Evolutionary conservation across 2,797 vertebrate genomes (phyloP), one percentile per base, ranked within the genome.

Genomic region (Gastrophryne carolinensis): DNA sequence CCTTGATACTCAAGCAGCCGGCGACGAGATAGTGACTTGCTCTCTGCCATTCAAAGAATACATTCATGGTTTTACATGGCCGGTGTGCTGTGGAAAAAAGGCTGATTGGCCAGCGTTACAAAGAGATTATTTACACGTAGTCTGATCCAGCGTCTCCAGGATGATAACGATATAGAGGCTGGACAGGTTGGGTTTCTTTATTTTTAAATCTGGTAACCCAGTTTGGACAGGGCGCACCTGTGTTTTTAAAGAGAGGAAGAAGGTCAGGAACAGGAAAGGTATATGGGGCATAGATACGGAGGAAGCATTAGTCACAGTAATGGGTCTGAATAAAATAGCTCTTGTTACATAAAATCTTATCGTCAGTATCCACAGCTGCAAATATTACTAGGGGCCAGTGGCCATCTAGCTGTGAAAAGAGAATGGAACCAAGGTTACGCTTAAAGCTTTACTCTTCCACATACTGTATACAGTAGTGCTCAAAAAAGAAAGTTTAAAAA

Each of bases 21-120:
- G 11, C 78, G 68, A 65, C 73, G 47, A 75, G 65, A 34, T 58
- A 57, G 39, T 56, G 17, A 39, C 60, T 72, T 74, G 66, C 57
- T 26, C 72, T 74, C 72, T 41, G 73, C 54, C 73, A 57, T 5
- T 76, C 6, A 1, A 0, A 1, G 63, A 32, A 11, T 32, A 50
- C 68, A 24, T 66, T 34, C 50, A 7, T 26, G 0, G 15, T 71
- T 79, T 73, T 78, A 57, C 26, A 32, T 66, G 62, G 0, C 5
- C 26, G 34, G 2, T 57, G 27, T 1, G 29, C 32, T 61, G 29
- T 44, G 35, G 23, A 71, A 57, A 49, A 74, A 72, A 47, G 49
- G 2, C 17, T 56, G 50, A 15, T 23, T 23, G 65, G 26, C 1
- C 11, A 56, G 30, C 53, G 73, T 79, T 77, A 49, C 34, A 27